phyloP scores from a whole-genome alignment of 2,797 vertebrate species.

The Typhlichthys subterraneus region DNA sequence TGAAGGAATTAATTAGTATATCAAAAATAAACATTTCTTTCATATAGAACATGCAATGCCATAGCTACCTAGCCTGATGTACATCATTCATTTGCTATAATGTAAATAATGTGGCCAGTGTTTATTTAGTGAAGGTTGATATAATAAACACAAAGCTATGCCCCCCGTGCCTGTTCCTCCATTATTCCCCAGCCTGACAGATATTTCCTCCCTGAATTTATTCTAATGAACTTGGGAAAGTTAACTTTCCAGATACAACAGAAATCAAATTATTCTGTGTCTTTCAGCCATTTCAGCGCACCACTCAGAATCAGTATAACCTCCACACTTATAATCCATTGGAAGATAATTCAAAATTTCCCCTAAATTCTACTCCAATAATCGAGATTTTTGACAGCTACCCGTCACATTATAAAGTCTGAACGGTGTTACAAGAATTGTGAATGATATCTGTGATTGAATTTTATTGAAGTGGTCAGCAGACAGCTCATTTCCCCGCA shows the following conservation, averaged over 20 bases:
- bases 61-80: background rate
- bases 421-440: constrained; percentile 73
- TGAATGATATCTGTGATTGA: constrained; percentile 69
- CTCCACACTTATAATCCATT: constrained; percentile 62
- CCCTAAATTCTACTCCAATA: constrained; percentile 66
- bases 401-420: constrained; percentile 77
- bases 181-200: constrained; percentile 11
- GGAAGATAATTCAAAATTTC: constrained; percentile 48
- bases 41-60: background rate
- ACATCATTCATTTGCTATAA: background rate
- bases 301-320: constrained; percentile 52
- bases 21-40: background rate
- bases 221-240: constrained; percentile 58
- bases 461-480: constrained; percentile 77
- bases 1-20: too few species aligned
- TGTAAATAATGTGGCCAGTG: background rate
- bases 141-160: constrained; percentile 9
- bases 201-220: constrained; percentile 33
- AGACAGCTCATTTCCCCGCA: constrained; percentile 68
- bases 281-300: constrained; percentile 44
- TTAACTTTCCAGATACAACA: constrained; percentile 65
- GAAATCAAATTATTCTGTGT: constrained; percentile 60
- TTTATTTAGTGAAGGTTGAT: constrained; percentile 5
- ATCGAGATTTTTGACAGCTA: constrained; percentile 69
- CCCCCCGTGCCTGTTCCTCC: constrained; percentile 23